Evolutionary conservation across 1,140 invertebrate genomes (phyloP).

Genomic region (Bombus superbus): DNA sequence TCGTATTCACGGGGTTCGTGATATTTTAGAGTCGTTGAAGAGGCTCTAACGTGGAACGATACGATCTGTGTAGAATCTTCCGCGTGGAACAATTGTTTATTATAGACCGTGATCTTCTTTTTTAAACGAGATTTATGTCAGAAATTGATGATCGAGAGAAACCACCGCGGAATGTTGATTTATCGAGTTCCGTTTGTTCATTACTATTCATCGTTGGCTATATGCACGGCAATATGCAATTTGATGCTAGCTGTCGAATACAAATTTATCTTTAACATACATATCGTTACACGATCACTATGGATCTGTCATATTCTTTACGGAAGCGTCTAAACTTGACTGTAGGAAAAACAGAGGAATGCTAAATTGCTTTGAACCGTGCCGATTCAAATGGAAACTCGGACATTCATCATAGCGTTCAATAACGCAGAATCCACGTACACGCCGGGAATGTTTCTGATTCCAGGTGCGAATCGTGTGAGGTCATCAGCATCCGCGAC

Average conservation of each 20-base stretch:
- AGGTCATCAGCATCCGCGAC: slow-evolving; percentile 87
- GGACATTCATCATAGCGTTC: neutral
- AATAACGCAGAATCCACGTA: neutral
- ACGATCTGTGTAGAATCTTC: neutral
- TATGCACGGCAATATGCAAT: slow-evolving; percentile 30
- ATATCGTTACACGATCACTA: neutral
- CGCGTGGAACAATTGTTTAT: neutral
- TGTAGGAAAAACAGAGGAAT: neutral
- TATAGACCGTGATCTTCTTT: neutral
- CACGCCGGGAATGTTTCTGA: neutral
- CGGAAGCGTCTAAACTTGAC: slow-evolving; percentile 22
- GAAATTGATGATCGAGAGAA: neutral
- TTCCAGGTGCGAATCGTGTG: slow-evolving; percentile 87
- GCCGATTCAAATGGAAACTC: neutral
- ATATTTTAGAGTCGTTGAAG: neutral
- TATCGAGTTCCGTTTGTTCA: slow-evolving; percentile 37
- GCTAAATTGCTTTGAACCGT: neutral
- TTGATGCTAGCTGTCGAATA: slow-evolving; percentile 11
- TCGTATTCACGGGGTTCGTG: too few relatives aligned
- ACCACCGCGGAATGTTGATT: slow-evolving; percentile 19
- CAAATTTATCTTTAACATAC: slow-evolving; percentile 10
- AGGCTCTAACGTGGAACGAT: neutral
- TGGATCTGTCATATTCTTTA: slow-evolving; percentile 20
- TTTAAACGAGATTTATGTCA: neutral
- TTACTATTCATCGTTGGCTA: slow-evolving; percentile 24